A percentile compares a stretch with the other conserved stretches of the same genome.
Evolutionary conservation across 2,113 vertebrate species (phyloP).

Genomic region (Nyctereutes procyonoides): DNA sequence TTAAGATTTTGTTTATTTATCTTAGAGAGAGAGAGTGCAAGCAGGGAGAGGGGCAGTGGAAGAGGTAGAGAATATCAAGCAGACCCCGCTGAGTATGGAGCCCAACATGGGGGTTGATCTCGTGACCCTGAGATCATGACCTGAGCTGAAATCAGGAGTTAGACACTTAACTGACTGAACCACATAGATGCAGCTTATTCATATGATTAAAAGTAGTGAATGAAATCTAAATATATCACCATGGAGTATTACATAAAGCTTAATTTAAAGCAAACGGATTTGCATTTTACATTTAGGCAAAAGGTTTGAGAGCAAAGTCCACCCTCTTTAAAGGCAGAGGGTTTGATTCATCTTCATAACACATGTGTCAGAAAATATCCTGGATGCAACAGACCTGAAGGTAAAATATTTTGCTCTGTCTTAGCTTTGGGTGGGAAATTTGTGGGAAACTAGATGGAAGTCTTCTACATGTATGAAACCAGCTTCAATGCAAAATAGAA

Average conservation of each 20-base stretch:
- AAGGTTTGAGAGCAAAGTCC: not conserved
- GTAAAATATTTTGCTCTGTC: not conserved
- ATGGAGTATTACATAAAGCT: not conserved
- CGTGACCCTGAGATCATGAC: not conserved
- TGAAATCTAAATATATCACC: not conserved
- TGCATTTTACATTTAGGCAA: not conserved
- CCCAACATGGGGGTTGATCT: not conserved
- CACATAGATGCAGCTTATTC: not conserved
- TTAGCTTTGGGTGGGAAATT: not conserved
- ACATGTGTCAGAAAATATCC: not conserved
- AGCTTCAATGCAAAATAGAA: not conserved
- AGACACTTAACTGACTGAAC: not conserved
- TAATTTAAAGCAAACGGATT: not conserved
- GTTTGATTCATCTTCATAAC: not conserved
- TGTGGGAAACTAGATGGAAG: not conserved
- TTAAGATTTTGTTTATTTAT: not conserved
- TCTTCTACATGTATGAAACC: not conserved
- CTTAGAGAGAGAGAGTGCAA: not conserved
- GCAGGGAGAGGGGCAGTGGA: not conserved
- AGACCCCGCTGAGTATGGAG: not conserved
- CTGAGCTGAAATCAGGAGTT: not conserved
- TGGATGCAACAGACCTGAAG: not conserved
- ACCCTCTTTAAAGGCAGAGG: not conserved
- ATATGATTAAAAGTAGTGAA: not conserved
- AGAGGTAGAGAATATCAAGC: not conserved